Base-by-base conservation (phyloP, 2,113 vertebrate genomes). In the Climacteris rufus region DNA sequence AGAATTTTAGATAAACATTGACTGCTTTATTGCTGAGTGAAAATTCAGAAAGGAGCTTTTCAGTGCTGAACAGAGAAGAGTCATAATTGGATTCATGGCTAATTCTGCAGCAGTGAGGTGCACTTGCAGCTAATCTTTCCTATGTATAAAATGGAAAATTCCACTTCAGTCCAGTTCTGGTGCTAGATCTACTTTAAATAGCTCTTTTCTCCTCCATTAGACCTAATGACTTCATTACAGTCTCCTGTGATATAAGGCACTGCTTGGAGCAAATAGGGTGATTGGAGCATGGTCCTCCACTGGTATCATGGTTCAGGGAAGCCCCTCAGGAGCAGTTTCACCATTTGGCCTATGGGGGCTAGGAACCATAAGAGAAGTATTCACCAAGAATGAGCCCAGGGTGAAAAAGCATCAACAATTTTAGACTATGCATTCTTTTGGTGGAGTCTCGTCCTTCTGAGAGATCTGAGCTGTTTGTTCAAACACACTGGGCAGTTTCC, bases 121-220 rank as follows among this genome's bases (percentile, higher is more conserved):
- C 68, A 77, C 80, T 53, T 27, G 8, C 65, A 79, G 56, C 44
- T 84, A 13, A 87, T 92, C 65, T 84, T 70, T 91, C 49, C 21
- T 33, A 53, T 9, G 23, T 28, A 76, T 79, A 69, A 92, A 91
- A 92, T 61, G 83, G 83, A 96, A 95, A 95, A 94, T 96, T 96
- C 91, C 94, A 85, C 49, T 94, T 89, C 90, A 83, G 88, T 79
- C 68, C 75, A 35, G 7, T 94, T 96, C 83, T 93, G 68, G 35
- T 88, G 83, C 50, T 79, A 82, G 64, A 75, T 45, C 61, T 89
- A 49, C 89, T 93, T 87, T 85, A 91, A 93, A 89, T 71, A 91
- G n/a, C 49, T 82, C 45, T 85, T 95, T 94, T 89, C 65, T 91
- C 45, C 89, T 87, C 44, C 56, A 54, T 45, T 83, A 78, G 71